phyloP scores from a whole-genome alignment of 1,140 invertebrate species.

The Platorchestia sp. region DNA sequence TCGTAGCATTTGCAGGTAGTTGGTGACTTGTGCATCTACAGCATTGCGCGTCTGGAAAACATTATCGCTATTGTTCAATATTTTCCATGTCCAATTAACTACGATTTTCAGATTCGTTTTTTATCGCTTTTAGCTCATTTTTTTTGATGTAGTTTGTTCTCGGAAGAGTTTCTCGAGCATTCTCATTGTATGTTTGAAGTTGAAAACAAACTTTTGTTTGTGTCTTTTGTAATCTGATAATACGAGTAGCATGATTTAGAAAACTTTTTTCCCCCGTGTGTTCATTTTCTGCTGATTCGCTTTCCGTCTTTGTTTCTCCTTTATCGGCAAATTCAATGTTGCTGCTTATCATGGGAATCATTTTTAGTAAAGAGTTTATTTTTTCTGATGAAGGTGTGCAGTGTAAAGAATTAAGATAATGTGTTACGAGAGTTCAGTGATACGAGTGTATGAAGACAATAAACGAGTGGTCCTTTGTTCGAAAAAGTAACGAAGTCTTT shows the following conservation, averaged over 20 bases:
- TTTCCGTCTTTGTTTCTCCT: too few relatives aligned
- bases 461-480: neutral
- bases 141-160: neutral
- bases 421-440: too few relatives aligned
- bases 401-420: neutral
- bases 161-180: neutral
- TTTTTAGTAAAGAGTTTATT: neutral
- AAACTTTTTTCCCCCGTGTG: too few relatives aligned
- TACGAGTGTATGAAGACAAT: neutral
- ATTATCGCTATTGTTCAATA: neutral
- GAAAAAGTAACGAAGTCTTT: neutral
- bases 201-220: neutral
- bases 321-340: neutral
- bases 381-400: neutral
- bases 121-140: neutral
- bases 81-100: neutral
- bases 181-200: neutral
- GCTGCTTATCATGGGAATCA: neutral
- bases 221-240: neutral
- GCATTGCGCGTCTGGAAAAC: neutral
- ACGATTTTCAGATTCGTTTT: neutral
- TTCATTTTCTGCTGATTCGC: too few relatives aligned
- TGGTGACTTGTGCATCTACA: neutral
- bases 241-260: too few relatives aligned
- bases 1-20: neutral